phyloP scores from a whole-genome alignment of 2,113 vertebrate genomes.

The Andinoacara biseriatus region DNA sequence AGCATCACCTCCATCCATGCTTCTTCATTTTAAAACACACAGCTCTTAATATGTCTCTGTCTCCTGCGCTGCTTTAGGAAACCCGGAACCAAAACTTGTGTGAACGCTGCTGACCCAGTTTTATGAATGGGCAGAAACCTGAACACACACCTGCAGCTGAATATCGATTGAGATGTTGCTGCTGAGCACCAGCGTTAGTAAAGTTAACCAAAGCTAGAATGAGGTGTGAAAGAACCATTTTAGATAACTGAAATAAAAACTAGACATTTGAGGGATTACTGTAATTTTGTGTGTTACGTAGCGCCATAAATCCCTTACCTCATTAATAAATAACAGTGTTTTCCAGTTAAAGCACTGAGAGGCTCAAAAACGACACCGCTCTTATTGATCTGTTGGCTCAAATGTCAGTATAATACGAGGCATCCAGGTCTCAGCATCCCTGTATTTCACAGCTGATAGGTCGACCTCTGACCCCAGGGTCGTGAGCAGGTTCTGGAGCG shows the following conservation, averaged over 20 bases:
- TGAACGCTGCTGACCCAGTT: accelerated
- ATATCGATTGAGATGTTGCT: background rate
- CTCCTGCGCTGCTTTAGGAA: background rate
- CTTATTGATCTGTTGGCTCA: constrained; percentile 62
- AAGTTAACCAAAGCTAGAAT: background rate
- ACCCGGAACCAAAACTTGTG: background rate
- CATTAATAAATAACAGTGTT: constrained; percentile 64
- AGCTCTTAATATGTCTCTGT: background rate
- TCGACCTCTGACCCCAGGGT: background rate
- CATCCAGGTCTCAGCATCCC: background rate
- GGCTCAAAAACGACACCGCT: constrained; percentile 38
- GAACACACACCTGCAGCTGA: background rate
- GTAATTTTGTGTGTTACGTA: background rate
- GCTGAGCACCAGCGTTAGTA: background rate
- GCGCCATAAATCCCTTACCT: background rate
- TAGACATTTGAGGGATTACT: background rate
- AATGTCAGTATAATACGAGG: constrained; percentile 35
- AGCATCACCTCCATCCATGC: background rate
- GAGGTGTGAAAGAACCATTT: accelerated
- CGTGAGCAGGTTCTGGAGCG: background rate
- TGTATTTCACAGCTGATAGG: constrained; percentile 25
- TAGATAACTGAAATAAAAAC: accelerated
- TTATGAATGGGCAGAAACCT: background rate
- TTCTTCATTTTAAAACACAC: background rate
- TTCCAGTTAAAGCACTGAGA: constrained; percentile 34